Conservation (phyloP, 1,140 invertebrate genomes). For the Geopemphigus sp. region DNA sequence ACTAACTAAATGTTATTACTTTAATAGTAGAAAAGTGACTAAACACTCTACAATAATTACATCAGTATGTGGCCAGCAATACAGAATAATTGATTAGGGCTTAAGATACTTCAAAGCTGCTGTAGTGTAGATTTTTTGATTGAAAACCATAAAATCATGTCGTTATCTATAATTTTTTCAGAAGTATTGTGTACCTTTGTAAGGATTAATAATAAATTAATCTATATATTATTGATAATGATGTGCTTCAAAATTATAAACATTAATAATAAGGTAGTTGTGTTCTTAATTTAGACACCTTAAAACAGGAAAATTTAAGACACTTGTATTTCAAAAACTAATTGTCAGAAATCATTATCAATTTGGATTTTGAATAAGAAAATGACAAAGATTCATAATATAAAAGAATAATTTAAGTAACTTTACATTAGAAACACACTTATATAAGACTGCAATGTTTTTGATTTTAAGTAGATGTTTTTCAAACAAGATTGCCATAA, state of each 20-base stretch:
- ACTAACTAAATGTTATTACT: conserved; percentile 18
- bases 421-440: conserved; percentile 5
- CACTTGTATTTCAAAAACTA: conserved; percentile 19
- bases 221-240: conserved; percentile 43
- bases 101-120: conserved; percentile 46
- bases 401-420: conserved; percentile 8
- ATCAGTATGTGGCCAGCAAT: conserved; percentile 36
- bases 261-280: conserved; percentile 13
- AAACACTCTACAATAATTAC: conserved; percentile 39
- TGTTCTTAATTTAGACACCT: conserved; percentile 31
- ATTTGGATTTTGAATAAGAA: conserved; percentile 23
- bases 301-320: conserved; percentile 23
- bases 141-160: conserved; percentile 44
- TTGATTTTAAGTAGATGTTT: background rate
- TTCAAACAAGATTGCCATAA: background rate
- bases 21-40: conserved; percentile 40
- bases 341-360: background rate
- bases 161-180: conserved; percentile 45
- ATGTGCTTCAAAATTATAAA: conserved; percentile 40
- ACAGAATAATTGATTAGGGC: conserved; percentile 38
- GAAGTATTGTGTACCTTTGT: conserved; percentile 20
- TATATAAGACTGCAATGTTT: background rate
- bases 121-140: conserved; percentile 45
- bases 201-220: conserved; percentile 34
- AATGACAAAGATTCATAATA: conserved; percentile 24